Evolutionary conservation across 2,113 vertebrate genomes (phyloP).

Genomic region (Synodontis membranacea): DNA sequence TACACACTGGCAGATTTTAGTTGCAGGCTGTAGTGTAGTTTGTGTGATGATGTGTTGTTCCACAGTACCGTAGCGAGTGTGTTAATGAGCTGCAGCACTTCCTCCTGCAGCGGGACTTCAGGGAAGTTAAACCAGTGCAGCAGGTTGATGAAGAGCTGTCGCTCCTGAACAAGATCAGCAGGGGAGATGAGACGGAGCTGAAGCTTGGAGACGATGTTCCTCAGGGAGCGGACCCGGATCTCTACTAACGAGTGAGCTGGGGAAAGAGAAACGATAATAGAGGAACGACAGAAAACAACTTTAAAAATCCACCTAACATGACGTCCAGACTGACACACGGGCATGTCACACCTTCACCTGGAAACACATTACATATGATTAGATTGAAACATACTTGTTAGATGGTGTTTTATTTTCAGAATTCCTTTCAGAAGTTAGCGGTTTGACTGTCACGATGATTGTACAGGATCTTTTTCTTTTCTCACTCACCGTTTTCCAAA

Average conservation of each 20-base stretch:
- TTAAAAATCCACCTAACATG: neutral
- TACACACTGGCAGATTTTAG: no score
- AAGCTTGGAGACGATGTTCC: slow-evolving; percentile 82
- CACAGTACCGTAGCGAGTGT: slow-evolving; percentile 82
- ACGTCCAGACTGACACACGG: neutral
- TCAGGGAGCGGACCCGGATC: slow-evolving; percentile 87
- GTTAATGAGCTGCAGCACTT: slow-evolving; percentile 79
- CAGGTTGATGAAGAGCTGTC: slow-evolving; percentile 78
- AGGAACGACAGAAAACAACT: no score
- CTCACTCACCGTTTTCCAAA: neutral
- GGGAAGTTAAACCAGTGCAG: slow-evolving; percentile 96
- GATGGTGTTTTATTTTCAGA: neutral
- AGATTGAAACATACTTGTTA: neutral
- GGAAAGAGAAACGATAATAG: neutral
- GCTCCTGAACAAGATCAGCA: slow-evolving; percentile 82
- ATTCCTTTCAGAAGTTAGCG: neutral
- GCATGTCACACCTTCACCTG: neutral
- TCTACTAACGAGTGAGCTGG: slow-evolving; percentile 79
- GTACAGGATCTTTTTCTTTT: neutral
- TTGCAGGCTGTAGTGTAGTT: neutral
- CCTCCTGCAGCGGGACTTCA: slow-evolving; percentile 81
- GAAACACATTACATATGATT: neutral
- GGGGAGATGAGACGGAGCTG: slow-evolving; percentile 79
- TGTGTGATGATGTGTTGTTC: neutral
- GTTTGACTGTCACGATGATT: neutral